Evolutionary conservation across 1,140 invertebrate species (phyloP).

Genomic region (Trachymyrmex septentrionalis): DNA sequence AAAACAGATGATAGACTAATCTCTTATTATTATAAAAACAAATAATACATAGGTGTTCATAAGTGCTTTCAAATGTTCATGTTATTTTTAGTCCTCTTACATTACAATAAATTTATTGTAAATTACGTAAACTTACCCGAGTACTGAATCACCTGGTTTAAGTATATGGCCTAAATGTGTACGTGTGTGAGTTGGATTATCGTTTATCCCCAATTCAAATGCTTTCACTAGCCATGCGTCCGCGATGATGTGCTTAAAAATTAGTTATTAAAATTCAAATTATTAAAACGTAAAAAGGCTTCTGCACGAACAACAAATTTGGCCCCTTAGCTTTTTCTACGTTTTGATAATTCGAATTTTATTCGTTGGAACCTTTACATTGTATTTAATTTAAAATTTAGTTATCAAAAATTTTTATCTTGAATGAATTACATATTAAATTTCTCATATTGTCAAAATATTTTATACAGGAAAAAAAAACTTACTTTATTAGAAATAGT

Average conservation of each 20-base stretch:
- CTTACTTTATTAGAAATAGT: slow-evolving; percentile 91
- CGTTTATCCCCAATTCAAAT: slow-evolving; percentile 94
- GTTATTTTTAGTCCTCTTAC: too few relatives aligned
- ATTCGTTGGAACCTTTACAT: too few relatives aligned
- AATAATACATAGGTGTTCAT: too few relatives aligned
- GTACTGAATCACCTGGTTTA: slow-evolving; percentile 96
- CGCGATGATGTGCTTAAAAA: slow-evolving; percentile 93
- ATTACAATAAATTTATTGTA: slow-evolving; percentile 2
- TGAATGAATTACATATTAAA: slow-evolving; percentile 6
- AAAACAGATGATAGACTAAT: too few relatives aligned
- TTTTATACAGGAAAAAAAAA: slow-evolving; percentile 24
- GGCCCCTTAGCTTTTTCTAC: too few relatives aligned
- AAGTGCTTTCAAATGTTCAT: too few relatives aligned
- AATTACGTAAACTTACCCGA: slow-evolving; percentile 89
- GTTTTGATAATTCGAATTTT: too few relatives aligned
- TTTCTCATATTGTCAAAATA: background rate
- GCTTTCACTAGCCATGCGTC: slow-evolving; percentile 98
- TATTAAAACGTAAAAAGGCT: too few relatives aligned
- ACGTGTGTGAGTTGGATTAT: slow-evolving; percentile 93
- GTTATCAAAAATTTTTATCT: slow-evolving; percentile 15
- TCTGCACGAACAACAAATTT: too few relatives aligned
- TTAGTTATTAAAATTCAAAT: slow-evolving; percentile 38
- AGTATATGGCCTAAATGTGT: slow-evolving; percentile 98
- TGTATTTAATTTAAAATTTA: slow-evolving; percentile 82
- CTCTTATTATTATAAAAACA: too few relatives aligned